Evolutionary conservation across 2,888 invertebrate genomes (phyloP).

Genomic region (Tetanocera ferruginea): DNA sequence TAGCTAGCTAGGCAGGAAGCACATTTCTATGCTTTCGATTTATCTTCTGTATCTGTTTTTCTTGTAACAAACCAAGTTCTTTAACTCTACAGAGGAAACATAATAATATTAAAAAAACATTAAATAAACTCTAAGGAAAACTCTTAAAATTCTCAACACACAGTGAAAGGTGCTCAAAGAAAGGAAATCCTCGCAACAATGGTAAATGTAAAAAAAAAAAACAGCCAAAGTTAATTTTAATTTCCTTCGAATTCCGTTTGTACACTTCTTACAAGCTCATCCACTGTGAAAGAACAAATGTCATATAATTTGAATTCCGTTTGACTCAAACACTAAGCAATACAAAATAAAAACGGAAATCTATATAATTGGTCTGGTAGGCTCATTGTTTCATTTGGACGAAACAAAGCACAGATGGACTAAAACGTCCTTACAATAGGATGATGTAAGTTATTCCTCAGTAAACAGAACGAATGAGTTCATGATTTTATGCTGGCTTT

Average conservation of each 20-base stretch:
- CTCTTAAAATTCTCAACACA: too few species aligned
- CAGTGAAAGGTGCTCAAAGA: conserved; percentile 6
- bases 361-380: neutral
- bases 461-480: neutral
- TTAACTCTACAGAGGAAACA: neutral
- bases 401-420: neutral
- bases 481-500: neutral
- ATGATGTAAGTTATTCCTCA: conserved; percentile 14
- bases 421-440: neutral
- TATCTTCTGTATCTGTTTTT: conserved; percentile 29
- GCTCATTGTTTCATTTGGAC: neutral
- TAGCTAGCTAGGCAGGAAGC: neutral
- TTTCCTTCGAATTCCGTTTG: neutral
- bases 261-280: too few species aligned
- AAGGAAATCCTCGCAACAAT: conserved; percentile 22
- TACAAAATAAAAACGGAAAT: neutral
- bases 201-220: conserved; percentile 5
- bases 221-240: neutral
- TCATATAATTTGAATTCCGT: neutral
- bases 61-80: neutral
- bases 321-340: neutral
- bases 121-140: too few species aligned
- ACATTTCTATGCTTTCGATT: conserved; percentile 8
- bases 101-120: too few species aligned
- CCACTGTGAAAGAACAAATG: neutral